phyloP scores from a whole-genome alignment of 2,888 invertebrate genomes.

The Automeris io region DNA sequence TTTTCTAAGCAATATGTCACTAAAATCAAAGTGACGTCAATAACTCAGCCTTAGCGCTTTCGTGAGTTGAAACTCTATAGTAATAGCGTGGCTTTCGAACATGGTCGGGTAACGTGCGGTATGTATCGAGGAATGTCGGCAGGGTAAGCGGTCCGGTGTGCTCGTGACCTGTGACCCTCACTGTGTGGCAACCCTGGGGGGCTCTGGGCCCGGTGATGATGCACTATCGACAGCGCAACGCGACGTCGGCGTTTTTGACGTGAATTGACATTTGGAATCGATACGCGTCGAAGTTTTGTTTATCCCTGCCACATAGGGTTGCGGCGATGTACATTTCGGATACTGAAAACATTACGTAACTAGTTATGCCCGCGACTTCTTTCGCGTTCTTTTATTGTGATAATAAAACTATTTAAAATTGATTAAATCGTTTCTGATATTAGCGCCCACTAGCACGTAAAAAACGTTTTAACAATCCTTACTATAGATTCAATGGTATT shows the following conservation, averaged over 20 bases:
- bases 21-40: too few species aligned
- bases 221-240: conserved; percentile 32
- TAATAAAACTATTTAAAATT: too few species aligned
- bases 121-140: conserved; percentile 41
- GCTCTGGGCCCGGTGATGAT: conserved; percentile 31
- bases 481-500: too few species aligned
- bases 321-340: background rate
- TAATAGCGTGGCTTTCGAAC: conserved; percentile 9
- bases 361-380: too few species aligned
- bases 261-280: conserved; percentile 20
- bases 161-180: conserved; percentile 59
- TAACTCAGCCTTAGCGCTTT: too few species aligned
- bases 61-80: too few species aligned
- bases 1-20: too few species aligned
- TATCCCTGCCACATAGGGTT: conserved; percentile 10
- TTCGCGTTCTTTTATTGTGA: too few species aligned
- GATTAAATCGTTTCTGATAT: too few species aligned
- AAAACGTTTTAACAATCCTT: too few species aligned
- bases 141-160: conserved; percentile 54
- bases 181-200: conserved; percentile 42
- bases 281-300: conserved; percentile 21
- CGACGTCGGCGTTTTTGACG: conserved; percentile 12
- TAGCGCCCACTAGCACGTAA: too few species aligned
- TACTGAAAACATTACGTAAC: too few species aligned
- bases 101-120: conserved; percentile 17